Percentiles rank a stretch among this genome's conserved stretches.
phyloP scores from a whole-genome alignment of 2,888 invertebrate species.

The Allygus modestus region DNA sequence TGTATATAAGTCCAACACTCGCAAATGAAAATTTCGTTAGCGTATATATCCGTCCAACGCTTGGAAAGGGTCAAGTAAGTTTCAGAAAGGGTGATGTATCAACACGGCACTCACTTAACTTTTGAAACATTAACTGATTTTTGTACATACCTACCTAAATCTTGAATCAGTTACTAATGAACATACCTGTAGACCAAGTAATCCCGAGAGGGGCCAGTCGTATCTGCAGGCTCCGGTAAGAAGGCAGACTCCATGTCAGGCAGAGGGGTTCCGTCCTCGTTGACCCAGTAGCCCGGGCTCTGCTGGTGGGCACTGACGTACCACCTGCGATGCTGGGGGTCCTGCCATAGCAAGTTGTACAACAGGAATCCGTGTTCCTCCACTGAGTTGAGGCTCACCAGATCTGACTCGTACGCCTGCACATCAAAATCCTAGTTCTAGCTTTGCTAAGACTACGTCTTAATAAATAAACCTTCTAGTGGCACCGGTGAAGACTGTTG shows the following conservation, averaged over 20 bases:
- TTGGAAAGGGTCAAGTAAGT: no score
- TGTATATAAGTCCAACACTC: no score
- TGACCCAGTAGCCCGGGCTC: constrained; percentile 87
- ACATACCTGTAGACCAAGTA: constrained; percentile 86
- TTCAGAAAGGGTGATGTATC: no score
- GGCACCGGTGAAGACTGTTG: no score
- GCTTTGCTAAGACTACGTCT: no score
- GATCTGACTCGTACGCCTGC: constrained; percentile 87
- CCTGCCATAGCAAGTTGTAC: constrained; percentile 87
- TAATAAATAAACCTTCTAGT: no score
- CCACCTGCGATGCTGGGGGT: constrained; percentile 92
- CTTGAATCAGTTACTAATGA: no score
- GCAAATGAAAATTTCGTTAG: no score
- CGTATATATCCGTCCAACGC: no score
- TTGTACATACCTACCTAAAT: no score
- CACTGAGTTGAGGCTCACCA: constrained; percentile 86
- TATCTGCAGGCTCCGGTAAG: constrained; percentile 80
- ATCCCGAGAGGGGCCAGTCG: constrained; percentile 77
- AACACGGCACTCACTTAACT: no score
- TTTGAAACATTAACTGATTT: no score
- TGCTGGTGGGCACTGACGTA: constrained; percentile 89
- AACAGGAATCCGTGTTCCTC: constrained; percentile 94
- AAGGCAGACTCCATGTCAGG: constrained; percentile 90
- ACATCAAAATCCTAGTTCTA: constrained; percentile 19
- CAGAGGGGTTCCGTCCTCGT: constrained; percentile 90